Evolutionary conservation across 2,797 vertebrate species (phyloP), one percentile per base, ranked within the genome.

Genomic region (Acipenser transmontanus): DNA sequence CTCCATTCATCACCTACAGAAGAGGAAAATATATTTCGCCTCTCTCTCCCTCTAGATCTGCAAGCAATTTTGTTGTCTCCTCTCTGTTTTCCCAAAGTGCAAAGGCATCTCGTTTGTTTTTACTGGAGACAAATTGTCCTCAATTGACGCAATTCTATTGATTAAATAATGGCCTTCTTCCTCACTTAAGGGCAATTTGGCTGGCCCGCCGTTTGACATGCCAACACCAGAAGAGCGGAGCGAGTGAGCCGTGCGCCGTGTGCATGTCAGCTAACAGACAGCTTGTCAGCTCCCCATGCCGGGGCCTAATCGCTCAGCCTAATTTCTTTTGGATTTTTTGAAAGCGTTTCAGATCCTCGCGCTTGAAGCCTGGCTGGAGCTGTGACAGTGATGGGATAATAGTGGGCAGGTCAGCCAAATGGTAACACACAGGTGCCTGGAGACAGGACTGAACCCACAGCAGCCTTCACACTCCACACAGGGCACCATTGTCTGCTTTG

Each of bases 141-240:
- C 87, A 89, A 90, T 88, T 88, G 91, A 89, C 66, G 85, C 90
- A 93, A 92, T 91, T 90, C 84, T 82, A 90, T 91, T 93, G 90
- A 94, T 93, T 91, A 91, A 94, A 91, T 93, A 93, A 94, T 93
- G 81, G 80, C 76, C 81, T 85, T 85, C 89, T 92, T 93, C 91
- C 92, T 92, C 82, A 85, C 85, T 89, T 91, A 82, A 77, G 84
- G 80, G 81, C 88, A 91, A 89, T 90, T 90, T 87, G 67, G 75
- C 72, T 68, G 49, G 57, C 63, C 60, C 66, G 63, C 50, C 50
- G 59, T 47, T 62, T 60, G 54, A 50, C 57, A 62, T 64, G 13
- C 59, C 47, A 64, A 61, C 64, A 51, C 20, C 12, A 50, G 57
- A 63, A 62, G 17, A 60, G 62, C 34, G 60, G 13, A 57, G 13